These are phyloP conservation scores for Gymnoscelis rufifasciata DNA, from an alignment of 2,888 invertebrate species.

Conservation along the genomic window DNA sequence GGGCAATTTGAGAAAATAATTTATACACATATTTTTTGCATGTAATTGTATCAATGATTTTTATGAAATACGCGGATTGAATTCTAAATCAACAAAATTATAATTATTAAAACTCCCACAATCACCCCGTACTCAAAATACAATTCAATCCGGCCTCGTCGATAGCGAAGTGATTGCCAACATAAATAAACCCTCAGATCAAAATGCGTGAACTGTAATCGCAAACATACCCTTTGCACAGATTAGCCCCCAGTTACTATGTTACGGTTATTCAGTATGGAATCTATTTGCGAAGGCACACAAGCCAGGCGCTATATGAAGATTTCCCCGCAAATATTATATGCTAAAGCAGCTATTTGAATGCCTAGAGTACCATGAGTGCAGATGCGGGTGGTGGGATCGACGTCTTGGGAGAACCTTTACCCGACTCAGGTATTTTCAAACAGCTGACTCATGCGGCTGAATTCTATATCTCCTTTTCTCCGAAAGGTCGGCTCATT, in stretches of 20 bases:
- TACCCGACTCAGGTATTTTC: slow-evolving; percentile 9
- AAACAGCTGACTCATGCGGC: slow-evolving; percentile 18
- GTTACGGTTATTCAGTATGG: slow-evolving; percentile 44
- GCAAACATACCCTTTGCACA: slow-evolving; percentile 43
- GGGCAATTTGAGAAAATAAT: too few relatives aligned
- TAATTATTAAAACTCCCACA: neutral
- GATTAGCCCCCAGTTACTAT: slow-evolving; percentile 14
- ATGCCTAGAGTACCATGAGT: slow-evolving; percentile 41
- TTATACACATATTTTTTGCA: too few relatives aligned
- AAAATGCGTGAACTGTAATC: slow-evolving; percentile 44
- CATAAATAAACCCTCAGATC: slow-evolving; percentile 39
- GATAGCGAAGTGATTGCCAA: slow-evolving; percentile 39
- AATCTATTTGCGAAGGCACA: slow-evolving; percentile 52
- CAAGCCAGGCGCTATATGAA: slow-evolving; percentile 38
- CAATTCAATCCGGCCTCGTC: slow-evolving; percentile 27
- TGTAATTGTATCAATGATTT: too few relatives aligned
- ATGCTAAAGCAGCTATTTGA: slow-evolving; percentile 56
- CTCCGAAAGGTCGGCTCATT: slow-evolving; percentile 6
- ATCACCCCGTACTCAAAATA: slow-evolving; percentile 17
- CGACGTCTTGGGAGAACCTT: slow-evolving; percentile 45
- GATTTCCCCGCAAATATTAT: slow-evolving; percentile 48
- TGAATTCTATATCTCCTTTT: slow-evolving; percentile 5
- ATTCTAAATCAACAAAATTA: neutral
- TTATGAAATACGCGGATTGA: too few relatives aligned
- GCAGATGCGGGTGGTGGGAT: slow-evolving; percentile 37